Evolutionary conservation across 2,113 vertebrate species (phyloP), one percentile per base, ranked within the genome.

Genomic region (Ailuropoda melanoleuca): DNA sequence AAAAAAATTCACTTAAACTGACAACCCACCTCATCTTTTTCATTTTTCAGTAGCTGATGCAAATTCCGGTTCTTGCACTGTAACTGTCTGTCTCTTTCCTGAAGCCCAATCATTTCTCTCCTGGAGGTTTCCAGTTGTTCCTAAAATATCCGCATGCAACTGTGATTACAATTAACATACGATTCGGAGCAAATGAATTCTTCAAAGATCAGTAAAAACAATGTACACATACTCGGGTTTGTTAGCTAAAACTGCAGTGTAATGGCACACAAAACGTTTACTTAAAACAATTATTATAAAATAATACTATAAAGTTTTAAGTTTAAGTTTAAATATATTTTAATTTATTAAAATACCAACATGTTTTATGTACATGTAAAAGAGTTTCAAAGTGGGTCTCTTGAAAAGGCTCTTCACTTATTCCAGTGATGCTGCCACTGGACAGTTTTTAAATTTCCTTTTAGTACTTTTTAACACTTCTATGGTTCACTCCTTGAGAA

Each of bases 11-110:
- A 53, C 56, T 90, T 70, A 56, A 90, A 80, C 58, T 53, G 58
- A 89, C 11, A 88, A 98, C 98, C 98, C 98, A 99, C 99, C 99
- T 99, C 99, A 80, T 99, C 99, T 97, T 99, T 99, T 96, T 99
- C 99, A 68, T 99, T 99, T 98, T 99, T 99, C 93, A 99, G 99
- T 96, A 99, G 99, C 97, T 99, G 99, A 96, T 99, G 99, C 94
- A 99, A 98, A 97, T 99, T 99, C 98, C 99, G 99, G 85, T 99
- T 99, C 98, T 99, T 99, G 97, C 99, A 99, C 60, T 99, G 99
- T 2, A 99, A 98, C 98, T 99, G 99, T 90, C 99, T 99, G 94
- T 99, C 99, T 29, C 99, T 99, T 98, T 99, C 99, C 78, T 99
- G 99, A 68, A 99, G 99, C 58, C 99, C 99, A 14, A 99, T 99